Percentiles rank a stretch among this genome's conserved stretches.
Conservation (phyloP, 2,113 vertebrate species). For the Planiliza haematocheilus region DNA sequence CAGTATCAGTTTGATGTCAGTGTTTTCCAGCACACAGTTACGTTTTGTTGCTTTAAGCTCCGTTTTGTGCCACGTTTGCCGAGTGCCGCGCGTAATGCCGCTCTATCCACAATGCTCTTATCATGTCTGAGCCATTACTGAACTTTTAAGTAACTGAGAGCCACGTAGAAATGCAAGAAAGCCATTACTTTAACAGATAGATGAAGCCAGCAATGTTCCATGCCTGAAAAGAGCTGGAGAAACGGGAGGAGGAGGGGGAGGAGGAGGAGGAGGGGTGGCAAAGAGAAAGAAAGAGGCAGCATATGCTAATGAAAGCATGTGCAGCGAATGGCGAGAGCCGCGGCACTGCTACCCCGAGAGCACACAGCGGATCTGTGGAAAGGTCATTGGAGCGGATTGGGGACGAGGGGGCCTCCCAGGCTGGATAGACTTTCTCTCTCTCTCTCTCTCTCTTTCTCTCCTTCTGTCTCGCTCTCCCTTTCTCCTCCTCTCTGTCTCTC, state of each 20-base stretch:
- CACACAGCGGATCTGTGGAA: constrained; percentile 67
- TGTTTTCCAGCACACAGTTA: too few species aligned
- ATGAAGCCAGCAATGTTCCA: background rate
- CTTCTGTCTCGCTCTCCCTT: constrained; percentile 26
- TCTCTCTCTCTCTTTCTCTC: constrained; percentile 6
- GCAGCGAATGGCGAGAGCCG: constrained; percentile 42
- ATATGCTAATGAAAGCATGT: constrained; percentile 71
- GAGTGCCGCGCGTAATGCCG: background rate
- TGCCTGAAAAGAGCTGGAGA: constrained; percentile 14
- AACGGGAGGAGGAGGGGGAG: background rate
- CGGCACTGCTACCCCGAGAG: constrained; percentile 59
- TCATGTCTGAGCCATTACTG: background rate
- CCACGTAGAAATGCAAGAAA: background rate
- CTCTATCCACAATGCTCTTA: background rate
- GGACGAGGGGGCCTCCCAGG: constrained; percentile 69
- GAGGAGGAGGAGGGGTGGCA: too few species aligned
- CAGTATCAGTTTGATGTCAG: too few species aligned
- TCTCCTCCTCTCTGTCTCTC: constrained; percentile 27
- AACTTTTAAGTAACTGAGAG: background rate
- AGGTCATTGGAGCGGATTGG: constrained; percentile 75
- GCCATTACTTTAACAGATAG: constrained; percentile 1
- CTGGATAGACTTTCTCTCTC: constrained; percentile 49
- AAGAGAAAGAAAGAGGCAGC: constrained; percentile 43
- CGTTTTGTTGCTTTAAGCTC: too few species aligned
- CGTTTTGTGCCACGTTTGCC: too few species aligned